Evolutionary conservation across 2,113 vertebrate genomes (phyloP).

Genomic region (Galemys pyrenaicus): DNA sequence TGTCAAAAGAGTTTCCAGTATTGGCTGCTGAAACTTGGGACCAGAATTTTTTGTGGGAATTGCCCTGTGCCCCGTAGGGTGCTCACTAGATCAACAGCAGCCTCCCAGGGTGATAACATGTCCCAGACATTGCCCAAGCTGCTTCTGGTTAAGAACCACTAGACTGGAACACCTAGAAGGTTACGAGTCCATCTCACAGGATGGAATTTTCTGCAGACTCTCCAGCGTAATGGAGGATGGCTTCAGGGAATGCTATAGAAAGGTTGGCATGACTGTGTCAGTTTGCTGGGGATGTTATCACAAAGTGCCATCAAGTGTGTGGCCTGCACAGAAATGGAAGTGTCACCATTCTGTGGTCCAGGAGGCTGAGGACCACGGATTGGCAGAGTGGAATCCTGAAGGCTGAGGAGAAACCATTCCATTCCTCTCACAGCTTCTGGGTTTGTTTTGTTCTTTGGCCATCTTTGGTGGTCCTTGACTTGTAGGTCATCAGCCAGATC

Average conservation of each 20-base stretch:
- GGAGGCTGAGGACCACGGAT: not conserved
- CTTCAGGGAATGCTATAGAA: not conserved
- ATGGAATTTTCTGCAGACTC: not conserved
- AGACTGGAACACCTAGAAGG: not conserved
- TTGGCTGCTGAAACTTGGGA: not conserved
- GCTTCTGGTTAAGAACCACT: not conserved
- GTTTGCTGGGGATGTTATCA: not conserved
- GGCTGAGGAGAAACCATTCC: not conserved
- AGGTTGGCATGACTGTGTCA: not conserved
- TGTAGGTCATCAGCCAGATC: not conserved
- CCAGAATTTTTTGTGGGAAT: not conserved
- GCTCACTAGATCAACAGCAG: not conserved
- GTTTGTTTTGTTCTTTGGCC: not conserved
- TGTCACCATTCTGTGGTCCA: not conserved
- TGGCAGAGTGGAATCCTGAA: not conserved
- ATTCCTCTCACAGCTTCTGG: not conserved
- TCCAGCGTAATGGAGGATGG: not conserved
- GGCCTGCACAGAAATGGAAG: not conserved
- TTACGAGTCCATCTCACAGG: not conserved
- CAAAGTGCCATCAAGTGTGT: not conserved
- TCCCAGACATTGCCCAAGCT: not conserved
- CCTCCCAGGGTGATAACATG: not conserved
- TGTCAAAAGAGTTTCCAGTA: not conserved
- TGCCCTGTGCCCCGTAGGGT: fast-evolving
- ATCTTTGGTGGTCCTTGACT: not conserved